These are phyloP conservation scores for Hippopotamyrus pictus DNA, from an alignment of 2,797 vertebrate genomes.

Conservation along the genomic window DNA sequence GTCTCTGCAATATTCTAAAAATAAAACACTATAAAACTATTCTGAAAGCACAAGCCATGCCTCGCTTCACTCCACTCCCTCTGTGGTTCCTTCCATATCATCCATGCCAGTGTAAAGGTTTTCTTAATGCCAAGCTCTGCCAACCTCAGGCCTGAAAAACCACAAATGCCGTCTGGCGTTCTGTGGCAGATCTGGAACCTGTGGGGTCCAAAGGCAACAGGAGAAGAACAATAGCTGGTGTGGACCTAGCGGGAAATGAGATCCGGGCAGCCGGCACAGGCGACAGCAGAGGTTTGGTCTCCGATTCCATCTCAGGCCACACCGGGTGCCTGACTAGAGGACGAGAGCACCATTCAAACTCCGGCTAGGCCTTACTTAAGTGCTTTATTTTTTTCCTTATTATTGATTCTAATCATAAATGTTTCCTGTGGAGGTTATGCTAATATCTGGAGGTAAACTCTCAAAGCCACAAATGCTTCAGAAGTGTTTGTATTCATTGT, in stretches of 20 bases:
- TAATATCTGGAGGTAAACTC: slow-evolving; percentile 54
- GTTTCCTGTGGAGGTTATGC: slow-evolving; percentile 54
- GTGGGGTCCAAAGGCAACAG: background rate
- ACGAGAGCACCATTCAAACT: slow-evolving; percentile 33
- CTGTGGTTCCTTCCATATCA: background rate
- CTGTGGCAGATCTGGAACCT: background rate
- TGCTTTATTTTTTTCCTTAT: slow-evolving; percentile 37
- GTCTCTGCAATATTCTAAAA: background rate
- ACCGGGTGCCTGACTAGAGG: slow-evolving; percentile 34
- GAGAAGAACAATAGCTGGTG: background rate
- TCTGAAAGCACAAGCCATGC: background rate
- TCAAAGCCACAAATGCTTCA: slow-evolving; percentile 44
- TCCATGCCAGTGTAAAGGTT: background rate
- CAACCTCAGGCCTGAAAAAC: background rate
- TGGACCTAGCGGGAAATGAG: background rate
- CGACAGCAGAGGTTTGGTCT: background rate
- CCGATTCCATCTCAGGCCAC: slow-evolving; percentile 1
- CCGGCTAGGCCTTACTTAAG: slow-evolving; percentile 54
- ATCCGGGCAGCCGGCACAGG: background rate
- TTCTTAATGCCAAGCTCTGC: background rate
- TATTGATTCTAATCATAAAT: slow-evolving; percentile 61
- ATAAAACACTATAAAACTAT: background rate
- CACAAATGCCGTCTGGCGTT: background rate
- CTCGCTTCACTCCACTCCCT: background rate
- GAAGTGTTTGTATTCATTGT: slow-evolving; percentile 50